These are phyloP conservation scores for Baccha elongata DNA, from an alignment of 2,888 invertebrate species.

Conservation along the genomic window DNA sequence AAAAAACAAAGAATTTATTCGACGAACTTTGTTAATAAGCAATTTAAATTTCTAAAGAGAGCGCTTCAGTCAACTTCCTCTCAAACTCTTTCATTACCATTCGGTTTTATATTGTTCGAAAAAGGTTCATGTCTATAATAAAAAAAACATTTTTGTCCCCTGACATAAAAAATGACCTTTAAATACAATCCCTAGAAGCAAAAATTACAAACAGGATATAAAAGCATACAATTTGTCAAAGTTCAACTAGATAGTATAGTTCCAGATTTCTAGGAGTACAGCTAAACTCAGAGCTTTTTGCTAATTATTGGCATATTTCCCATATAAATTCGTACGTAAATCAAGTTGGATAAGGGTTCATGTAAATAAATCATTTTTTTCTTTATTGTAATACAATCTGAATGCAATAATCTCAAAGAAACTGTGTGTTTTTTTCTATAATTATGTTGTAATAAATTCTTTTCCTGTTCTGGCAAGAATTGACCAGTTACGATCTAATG, in stretches of 20 bases:
- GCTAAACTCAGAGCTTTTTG: constrained; percentile 15
- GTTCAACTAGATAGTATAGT: background rate
- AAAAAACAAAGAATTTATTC: constrained; percentile 46
- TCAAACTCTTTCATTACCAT: constrained; percentile 56
- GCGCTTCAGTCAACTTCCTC: constrained; percentile 55
- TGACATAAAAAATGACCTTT: constrained; percentile 67
- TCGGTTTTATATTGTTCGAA: background rate
- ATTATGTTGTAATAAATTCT: too few relatives aligned
- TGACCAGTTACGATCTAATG: too few relatives aligned
- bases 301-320: constrained; percentile 58
- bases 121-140: constrained; percentile 32
- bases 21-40: constrained; percentile 72
- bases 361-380: too few relatives aligned
- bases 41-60: constrained; percentile 71
- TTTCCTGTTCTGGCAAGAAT: too few relatives aligned
- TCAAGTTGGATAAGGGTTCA: too few relatives aligned
- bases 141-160: constrained; percentile 40
- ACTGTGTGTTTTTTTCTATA: too few relatives aligned
- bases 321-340: constrained; percentile 13
- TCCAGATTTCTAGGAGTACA: constrained; percentile 17
- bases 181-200: constrained; percentile 60
- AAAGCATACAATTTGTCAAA: constrained; percentile 61
- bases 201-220: constrained; percentile 48
- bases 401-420: too few relatives aligned
- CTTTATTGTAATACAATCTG: too few relatives aligned